Evolutionary conservation across 2,888 invertebrate species (phyloP).

Genomic region (Caenorhabditis sinica): DNA sequence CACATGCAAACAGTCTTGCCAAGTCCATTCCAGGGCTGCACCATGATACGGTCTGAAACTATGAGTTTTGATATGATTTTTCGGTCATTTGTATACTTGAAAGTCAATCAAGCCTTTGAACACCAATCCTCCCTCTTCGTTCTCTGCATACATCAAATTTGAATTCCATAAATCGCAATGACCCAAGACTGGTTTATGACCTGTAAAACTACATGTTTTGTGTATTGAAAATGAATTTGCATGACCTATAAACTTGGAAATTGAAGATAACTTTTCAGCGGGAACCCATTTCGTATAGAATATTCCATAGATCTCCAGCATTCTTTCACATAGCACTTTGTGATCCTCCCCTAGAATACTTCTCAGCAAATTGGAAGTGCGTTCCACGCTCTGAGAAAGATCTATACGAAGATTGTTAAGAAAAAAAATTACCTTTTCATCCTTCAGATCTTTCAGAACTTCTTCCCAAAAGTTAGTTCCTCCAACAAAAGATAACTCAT

Average conservation of each 20-base stretch:
- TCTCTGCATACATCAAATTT: constrained; percentile 2
- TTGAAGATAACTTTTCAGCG: background rate
- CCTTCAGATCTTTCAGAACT: constrained; percentile 4
- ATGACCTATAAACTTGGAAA: background rate
- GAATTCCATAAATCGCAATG: constrained; percentile 32
- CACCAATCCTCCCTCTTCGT: background rate
- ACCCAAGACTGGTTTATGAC: constrained; percentile 12
- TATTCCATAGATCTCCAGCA: background rate
- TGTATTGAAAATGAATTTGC: background rate
- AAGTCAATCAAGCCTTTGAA: constrained; percentile 14
- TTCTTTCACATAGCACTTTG: background rate
- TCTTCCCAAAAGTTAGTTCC: background rate
- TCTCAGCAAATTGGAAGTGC: background rate
- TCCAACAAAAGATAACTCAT: background rate
- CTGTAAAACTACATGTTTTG: background rate
- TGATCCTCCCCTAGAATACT: background rate
- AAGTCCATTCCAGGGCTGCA: constrained; percentile 4
- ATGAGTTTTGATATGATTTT: background rate
- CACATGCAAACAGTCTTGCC: constrained; percentile 9
- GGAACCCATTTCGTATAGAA: background rate
- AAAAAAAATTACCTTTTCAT: background rate
- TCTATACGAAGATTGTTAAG: background rate
- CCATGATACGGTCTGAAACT: constrained; percentile 15
- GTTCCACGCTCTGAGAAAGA: background rate
- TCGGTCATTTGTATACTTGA: background rate